Conservation (phyloP, 2,888 invertebrate species). For the Tillus elongatus region DNA sequence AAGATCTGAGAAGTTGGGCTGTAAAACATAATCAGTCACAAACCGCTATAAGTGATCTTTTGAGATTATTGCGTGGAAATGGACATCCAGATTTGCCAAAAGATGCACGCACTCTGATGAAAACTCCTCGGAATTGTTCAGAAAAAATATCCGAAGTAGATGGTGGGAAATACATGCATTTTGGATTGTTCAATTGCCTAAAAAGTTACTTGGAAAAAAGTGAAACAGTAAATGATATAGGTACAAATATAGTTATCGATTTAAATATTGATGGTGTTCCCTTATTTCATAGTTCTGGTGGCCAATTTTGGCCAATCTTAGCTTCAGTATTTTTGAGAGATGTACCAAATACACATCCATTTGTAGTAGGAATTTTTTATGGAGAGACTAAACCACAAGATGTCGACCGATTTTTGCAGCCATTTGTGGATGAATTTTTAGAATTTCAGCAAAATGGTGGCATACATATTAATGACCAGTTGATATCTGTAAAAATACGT, state of each 20-base stretch:
- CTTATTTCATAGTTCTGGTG: not conserved
- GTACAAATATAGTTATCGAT: not conserved
- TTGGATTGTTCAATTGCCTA: not conserved
- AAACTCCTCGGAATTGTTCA: not conserved
- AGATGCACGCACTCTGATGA: conserved; percentile 3
- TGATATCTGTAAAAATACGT: conserved; percentile 12
- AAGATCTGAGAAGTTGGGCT: no score
- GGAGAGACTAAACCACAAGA: conserved; percentile 9
- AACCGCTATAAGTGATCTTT: no score
- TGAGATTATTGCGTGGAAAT: no score
- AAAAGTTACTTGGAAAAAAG: not conserved
- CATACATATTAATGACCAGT: not conserved
- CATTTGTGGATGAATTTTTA: conserved; percentile 2
- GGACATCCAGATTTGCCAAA: no score
- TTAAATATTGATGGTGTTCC: conserved; percentile 10
- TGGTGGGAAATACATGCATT: conserved; percentile 6
- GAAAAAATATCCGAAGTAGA: not conserved
- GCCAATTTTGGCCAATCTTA: conserved; percentile 8
- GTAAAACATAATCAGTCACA: no score
- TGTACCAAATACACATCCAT: conserved; percentile 6
- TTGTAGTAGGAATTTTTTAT: conserved; percentile 8
- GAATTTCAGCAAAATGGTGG: not conserved
- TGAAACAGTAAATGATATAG: not conserved
- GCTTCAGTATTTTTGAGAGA: no score
- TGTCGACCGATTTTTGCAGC: conserved; percentile 4